phyloP scores from a whole-genome alignment of 2,113 vertebrate species.

The Steatornis caripensis region DNA sequence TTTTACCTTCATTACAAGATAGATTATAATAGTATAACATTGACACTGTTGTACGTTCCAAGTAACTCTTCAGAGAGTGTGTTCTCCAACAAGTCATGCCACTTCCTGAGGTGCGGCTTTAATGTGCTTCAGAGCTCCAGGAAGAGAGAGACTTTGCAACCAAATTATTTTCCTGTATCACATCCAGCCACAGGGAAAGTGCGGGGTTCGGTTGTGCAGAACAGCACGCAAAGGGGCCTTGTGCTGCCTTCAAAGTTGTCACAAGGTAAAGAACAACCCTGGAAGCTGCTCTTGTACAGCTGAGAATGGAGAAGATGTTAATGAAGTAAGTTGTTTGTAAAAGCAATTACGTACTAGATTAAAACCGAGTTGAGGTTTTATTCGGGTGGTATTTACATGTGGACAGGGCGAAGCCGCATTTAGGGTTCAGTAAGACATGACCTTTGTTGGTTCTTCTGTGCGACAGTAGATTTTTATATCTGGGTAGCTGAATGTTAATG shows the following conservation, averaged over 20 bases:
- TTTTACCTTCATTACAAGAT: neutral
- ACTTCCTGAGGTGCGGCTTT: neutral
- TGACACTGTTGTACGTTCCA: neutral
- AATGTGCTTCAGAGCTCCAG: neutral
- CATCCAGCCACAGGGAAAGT: neutral
- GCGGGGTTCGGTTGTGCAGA: neutral
- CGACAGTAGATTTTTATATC: neutral
- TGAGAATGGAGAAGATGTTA: neutral
- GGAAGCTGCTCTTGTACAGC: neutral
- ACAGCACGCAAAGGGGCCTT: neutral
- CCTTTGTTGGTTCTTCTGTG: neutral
- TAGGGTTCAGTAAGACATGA: neutral
- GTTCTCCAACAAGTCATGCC: neutral
- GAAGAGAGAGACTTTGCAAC: neutral
- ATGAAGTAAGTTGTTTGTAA: neutral
- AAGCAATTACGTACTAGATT: neutral
- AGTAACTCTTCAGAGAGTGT: neutral
- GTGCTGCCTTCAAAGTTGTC: neutral
- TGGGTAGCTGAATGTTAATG: neutral
- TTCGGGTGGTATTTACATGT: neutral
- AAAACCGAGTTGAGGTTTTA: neutral
- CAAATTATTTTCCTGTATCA: accelerated
- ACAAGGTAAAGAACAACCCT: neutral
- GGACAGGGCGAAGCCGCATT: neutral
- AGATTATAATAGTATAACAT: neutral